Evolutionary conservation across 2,888 invertebrate genomes (phyloP), one percentile per base, ranked within the genome.

Genomic region (Eupelmus urozonus): DNA sequence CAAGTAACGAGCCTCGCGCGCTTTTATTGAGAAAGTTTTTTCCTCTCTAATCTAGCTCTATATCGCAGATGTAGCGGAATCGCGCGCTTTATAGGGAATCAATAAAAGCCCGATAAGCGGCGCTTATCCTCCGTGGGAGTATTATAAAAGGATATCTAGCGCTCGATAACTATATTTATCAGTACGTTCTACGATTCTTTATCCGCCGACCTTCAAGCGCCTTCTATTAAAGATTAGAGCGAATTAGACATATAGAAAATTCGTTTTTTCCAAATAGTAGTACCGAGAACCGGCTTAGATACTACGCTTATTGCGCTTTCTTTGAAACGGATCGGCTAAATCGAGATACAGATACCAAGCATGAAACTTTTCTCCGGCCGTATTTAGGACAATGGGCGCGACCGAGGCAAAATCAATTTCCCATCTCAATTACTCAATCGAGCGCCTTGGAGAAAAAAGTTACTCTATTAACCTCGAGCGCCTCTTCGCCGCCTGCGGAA

Each of bases 321-420:
- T n/a, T n/a, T n/a, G n/a, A n/a, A n/a, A n/a, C n/a, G n/a, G n/a
- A n/a, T n/a, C n/a, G n/a, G n/a, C n/a, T n/a, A n/a, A n/a, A n/a
- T n/a, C n/a, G n/a, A n/a, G n/a, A n/a, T n/a, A n/a, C n/a, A n/a
- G n/a, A n/a, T n/a, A n/a, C n/a, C n/a, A n/a, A n/a, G n/a, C n/a
- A n/a, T n/a, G n/a, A n/a, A n/a, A n/a, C n/a, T 18, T 34, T 34
- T 34, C 34, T 34, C 9, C n/a, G n/a, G n/a, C 34, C 18, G 9
- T 67, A 75, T 79, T 66, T 60, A 72, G 69, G 73, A 59, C 67
- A 79, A 79, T 82, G 84, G 84, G 85, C 82, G 84, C 79, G 84
- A 83, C 82, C 82, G 72, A 80, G 76, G 76, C 81, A 77, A 81
- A 83, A 84, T 84, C 83, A 82, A 84, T 83, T 82, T 80, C 73